Base-by-base conservation (phyloP, 92 coral and sea anemone genomes). In the Pocillopora meandrina region DNA sequence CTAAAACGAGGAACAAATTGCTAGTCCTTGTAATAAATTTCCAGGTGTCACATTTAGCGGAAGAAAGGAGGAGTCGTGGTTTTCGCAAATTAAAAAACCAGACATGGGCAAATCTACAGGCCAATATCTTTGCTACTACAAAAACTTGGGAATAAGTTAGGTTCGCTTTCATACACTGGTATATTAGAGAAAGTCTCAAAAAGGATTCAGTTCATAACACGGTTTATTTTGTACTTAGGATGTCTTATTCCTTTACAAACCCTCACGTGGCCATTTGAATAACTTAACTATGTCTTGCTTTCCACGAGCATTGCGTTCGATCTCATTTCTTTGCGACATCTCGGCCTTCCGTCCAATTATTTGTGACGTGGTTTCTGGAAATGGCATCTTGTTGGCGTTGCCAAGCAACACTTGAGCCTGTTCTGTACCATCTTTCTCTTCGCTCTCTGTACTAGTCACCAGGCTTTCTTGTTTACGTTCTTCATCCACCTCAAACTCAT, bases 211-310 rank as follows among this genome's bases (percentile, higher is more conserved):
- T 2, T 52, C 14, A 34, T 16, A 74, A 18, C 18, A 60, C 7
- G 2, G 60, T 57, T 35, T 21, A 75, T 26, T 23, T 49, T 15
- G 34, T 26, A n/a, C 60, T 36, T 68, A 34, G 21, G 70, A 64
- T 78, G 2, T 33, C 9, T 55, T 55, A 52, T 17, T n/a, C 7
- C 15, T 19, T 74, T 81, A 90, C 63, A 92, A 68, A 31, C 95
- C 95, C 80, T 92, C 95, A 23, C 95, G 86, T 17, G 95, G 95
- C 93, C 93, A 92, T 78, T 86, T 81, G 49, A 92, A 87, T 16
- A 87, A 66, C 64, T 92, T 92, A 59, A 92, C 93, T 57, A 92
- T 92, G 63, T 92, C 95, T 21, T 75, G 74, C 33, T 84, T 91
- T 20, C 93, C 93, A 33, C 89, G 87, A 6, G 93, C 93, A 52